Percentiles rank a stretch among this genome's conserved stretches.
These are phyloP conservation scores for Drosophila hawaiiensis DNA, from an alignment of 2,888 invertebrate species.

Conservation along the genomic window DNA sequence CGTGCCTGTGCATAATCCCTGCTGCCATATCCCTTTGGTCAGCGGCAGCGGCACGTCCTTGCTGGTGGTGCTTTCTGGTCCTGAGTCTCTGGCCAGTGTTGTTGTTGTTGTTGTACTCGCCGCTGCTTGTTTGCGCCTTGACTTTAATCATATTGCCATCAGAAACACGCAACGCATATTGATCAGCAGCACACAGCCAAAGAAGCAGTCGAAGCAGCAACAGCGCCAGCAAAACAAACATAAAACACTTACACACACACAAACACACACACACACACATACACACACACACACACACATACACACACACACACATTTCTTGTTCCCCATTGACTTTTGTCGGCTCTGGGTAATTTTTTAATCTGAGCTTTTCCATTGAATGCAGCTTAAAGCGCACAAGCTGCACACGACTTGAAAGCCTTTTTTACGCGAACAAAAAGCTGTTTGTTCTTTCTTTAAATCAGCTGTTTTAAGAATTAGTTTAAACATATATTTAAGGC, in stretches of 20 bases:
- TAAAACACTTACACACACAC: constrained; percentile 24
- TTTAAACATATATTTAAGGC: background rate
- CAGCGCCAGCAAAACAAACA: constrained; percentile 55
- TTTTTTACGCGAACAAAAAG: constrained; percentile 16
- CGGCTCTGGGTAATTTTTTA: constrained; percentile 74
- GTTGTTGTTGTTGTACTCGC: constrained; percentile 23
- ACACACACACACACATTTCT: constrained; percentile 1
- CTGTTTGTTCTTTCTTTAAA: background rate
- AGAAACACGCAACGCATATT: constrained; percentile 68
- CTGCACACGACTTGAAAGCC: constrained; percentile 54
- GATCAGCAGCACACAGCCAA: constrained; percentile 43
- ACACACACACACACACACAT: background rate
- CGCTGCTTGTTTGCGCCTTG: constrained; percentile 69
- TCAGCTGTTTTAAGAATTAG: background rate
- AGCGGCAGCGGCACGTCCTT: constrained; percentile 39
- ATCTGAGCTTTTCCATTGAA: constrained; percentile 62
- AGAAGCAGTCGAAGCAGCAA: constrained; percentile 28
- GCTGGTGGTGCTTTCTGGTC: background rate
- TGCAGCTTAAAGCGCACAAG: constrained; percentile 53
- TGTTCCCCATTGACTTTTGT: constrained; percentile 56
- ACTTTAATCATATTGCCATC: constrained; percentile 79
- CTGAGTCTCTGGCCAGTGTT: constrained; percentile 14
- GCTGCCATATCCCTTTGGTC: constrained; percentile 30
- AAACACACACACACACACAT: background rate
- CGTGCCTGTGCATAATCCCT: constrained; percentile 77